phyloP scores from a whole-genome alignment of 2,113 vertebrate species.

The Colinus virginianus region DNA sequence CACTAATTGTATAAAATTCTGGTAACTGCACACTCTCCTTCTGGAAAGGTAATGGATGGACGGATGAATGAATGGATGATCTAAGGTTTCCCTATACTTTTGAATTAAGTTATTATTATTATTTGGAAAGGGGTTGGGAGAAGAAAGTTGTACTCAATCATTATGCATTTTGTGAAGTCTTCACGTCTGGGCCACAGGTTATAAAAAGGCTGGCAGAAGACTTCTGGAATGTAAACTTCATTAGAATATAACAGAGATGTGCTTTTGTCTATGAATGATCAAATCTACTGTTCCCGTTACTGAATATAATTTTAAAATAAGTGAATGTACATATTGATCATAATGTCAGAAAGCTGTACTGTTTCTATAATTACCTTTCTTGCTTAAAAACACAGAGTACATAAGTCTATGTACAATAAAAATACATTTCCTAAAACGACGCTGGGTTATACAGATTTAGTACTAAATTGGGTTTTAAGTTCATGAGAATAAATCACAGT shows the following conservation, averaged over 20 bases:
- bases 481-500: not conserved
- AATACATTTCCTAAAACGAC: slow-evolving; percentile 2
- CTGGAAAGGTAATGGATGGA: slow-evolving; percentile 54
- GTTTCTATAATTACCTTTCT: not conserved
- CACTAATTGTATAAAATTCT: slow-evolving; percentile 73
- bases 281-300: not conserved
- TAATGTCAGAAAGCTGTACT: not conserved
- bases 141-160: slow-evolving; percentile 5
- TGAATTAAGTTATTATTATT: slow-evolving; percentile 39
- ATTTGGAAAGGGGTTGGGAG: slow-evolving; percentile 25
- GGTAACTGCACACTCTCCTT: slow-evolving; percentile 52
- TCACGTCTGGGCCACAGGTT: not conserved
- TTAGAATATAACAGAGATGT: not conserved
- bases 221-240: not conserved
- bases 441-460: not conserved
- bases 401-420: not conserved
- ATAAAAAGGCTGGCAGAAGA: not conserved
- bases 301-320: not conserved
- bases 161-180: not conserved
- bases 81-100: slow-evolving; percentile 2
- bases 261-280: not conserved
- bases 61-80: slow-evolving; percentile 11
- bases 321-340: not conserved
- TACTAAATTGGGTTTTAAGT: slow-evolving; percentile 26
- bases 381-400: not conserved